Base-by-base conservation (phyloP, 2,113 vertebrate genomes). In the Eulacestoma nigropectus region DNA sequence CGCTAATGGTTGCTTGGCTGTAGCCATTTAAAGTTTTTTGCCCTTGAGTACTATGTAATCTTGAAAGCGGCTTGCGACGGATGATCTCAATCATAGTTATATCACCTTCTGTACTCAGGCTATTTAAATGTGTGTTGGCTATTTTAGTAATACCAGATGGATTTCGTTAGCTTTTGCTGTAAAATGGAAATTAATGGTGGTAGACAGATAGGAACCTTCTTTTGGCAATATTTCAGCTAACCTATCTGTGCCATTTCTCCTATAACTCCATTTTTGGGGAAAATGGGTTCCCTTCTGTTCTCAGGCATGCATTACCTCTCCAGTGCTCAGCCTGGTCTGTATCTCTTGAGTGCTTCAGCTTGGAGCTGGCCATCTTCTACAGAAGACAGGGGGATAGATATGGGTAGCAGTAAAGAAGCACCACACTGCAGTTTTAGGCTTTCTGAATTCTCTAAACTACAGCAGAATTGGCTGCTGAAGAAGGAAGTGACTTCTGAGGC, bases 91-190 rank as follows among this genome's bases (percentile, higher is more conserved):
- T 92, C 73, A 89, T 78, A 75, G 74, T 93, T 91, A 46, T 88
- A 97, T 97, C 67, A 5, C 96, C 65, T 95, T 97, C 87, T 86
- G 52, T 94, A 95, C 44, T 83, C 52, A n/a, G 75, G 63, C 63
- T 95, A 50, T 92, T 78, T 89, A 97, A 77, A 93, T 96, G 81
- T 84, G 11, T 89, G 49, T 70, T 94, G 78, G 49, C 9, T 65
- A 13, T 96, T 70, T 97, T 96, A 92, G 92, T 92, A 97, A 93
- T 96, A 89, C 80, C 95, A 97, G 93, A 96, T 97, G 89, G 91
- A 53, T 57, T 95, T 56, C 39, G 22, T 81, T 92, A 81, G 8
- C 33, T 73, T 76, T 53, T 42, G 32, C 70, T 96, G 77, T 84
- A 73, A 91, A 95, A 89, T 79, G 56, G 68, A 57, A 77, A 95